A percentile compares a stretch with the other conserved stretches of the same genome.
Conservation (phyloP, 2,888 invertebrate species). For the Pseudococcus longispinus region DNA sequence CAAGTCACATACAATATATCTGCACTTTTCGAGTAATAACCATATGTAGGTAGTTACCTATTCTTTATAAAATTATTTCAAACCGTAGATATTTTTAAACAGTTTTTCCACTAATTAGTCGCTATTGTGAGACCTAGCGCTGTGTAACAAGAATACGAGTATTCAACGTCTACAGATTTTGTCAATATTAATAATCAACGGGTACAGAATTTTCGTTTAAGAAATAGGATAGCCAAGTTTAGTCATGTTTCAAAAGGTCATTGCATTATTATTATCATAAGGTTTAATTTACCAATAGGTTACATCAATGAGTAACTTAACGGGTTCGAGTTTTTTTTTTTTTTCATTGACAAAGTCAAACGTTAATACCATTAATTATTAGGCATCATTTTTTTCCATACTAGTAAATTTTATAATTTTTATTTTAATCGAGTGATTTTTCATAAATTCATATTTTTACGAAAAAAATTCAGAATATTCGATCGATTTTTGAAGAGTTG, state of each 20-base stretch:
- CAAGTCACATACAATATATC: too few species aligned
- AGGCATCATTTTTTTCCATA: too few species aligned
- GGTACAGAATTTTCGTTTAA: background rate
- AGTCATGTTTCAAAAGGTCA: background rate
- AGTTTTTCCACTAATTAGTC: background rate
- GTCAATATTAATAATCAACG: background rate
- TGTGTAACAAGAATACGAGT: background rate
- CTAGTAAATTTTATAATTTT: too few species aligned
- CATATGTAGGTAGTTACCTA: background rate
- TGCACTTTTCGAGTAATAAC: background rate
- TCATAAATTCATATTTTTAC: too few species aligned
- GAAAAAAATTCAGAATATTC: too few species aligned
- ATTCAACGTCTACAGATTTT: background rate
- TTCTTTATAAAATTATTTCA: background rate
- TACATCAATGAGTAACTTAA: background rate
- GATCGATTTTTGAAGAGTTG: too few species aligned
- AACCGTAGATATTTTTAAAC: background rate
- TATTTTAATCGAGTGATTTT: too few species aligned
- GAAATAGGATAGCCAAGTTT: background rate
- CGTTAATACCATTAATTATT: too few species aligned
- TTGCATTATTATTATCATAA: background rate
- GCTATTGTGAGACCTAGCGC: background rate
- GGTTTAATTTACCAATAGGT: background rate
- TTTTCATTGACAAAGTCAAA: too few species aligned
- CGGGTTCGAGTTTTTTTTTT: background rate